Evolutionary conservation across 2,113 vertebrate genomes (phyloP).

Genomic region (Himantopus leucocephalus): DNA sequence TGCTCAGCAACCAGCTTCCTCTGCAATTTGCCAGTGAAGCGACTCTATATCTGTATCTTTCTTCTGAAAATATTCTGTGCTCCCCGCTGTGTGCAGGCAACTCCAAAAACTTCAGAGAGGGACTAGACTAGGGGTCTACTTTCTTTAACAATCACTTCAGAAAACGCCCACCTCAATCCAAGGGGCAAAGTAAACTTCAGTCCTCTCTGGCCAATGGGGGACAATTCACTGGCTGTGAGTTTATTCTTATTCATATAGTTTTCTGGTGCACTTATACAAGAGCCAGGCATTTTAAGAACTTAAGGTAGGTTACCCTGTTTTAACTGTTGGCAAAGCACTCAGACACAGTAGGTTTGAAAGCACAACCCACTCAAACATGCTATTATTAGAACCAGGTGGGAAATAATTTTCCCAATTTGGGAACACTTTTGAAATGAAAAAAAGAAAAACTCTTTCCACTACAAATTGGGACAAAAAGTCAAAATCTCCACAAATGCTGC

Average conservation of each 20-base stretch:
- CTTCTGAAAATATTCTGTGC: neutral
- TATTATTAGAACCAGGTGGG: conserved; percentile 53
- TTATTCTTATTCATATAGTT: neutral
- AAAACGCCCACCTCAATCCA: neutral
- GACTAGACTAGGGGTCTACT: neutral
- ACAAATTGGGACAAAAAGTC: neutral
- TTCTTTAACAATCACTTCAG: neutral
- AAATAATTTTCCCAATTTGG: conserved; percentile 17
- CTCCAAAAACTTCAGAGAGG: neutral
- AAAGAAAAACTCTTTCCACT: neutral
- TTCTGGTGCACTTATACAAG: conserved; percentile 36
- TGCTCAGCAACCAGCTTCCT: neutral
- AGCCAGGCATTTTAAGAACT: neutral
- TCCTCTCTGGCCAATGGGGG: neutral
- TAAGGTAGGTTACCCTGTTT: conserved; percentile 47
- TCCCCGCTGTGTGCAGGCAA: neutral
- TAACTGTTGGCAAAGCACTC: conserved; percentile 34
- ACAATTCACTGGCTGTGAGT: neutral
- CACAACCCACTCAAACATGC: conserved; percentile 20
- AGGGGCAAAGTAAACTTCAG: neutral
- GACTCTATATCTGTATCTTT: neutral
- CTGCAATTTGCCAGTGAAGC: neutral
- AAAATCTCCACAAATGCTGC: neutral
- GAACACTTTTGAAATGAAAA: neutral
- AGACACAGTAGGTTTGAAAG: conserved; percentile 13